Evolutionary conservation across 2,113 vertebrate species (phyloP).

Genomic region (Gnathonemus echidnorhynchus): DNA sequence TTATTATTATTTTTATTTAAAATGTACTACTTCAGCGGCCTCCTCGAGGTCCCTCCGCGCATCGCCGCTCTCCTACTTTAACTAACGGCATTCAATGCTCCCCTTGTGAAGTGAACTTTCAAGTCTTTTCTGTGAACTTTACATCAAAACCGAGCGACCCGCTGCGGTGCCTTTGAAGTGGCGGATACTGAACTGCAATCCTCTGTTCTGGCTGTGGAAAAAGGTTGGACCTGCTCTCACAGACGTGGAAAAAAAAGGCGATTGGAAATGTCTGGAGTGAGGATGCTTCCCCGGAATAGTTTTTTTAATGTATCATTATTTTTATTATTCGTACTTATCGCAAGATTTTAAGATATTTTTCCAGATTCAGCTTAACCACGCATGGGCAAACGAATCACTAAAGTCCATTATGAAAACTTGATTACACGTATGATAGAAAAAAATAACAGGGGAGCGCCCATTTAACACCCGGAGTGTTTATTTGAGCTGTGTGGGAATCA

Average conservation of each 20-base stretch:
- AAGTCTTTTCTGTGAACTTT: constrained; percentile 64
- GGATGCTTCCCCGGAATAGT: not conserved
- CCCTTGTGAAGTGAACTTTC: constrained; percentile 53
- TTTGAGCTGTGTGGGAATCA: not conserved
- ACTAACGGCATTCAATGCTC: constrained; percentile 46
- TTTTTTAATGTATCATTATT: not conserved
- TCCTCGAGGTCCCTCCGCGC: not conserved
- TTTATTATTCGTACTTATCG: not conserved
- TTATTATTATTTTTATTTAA: not conserved
- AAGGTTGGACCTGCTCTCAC: not conserved
- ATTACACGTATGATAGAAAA: not conserved
- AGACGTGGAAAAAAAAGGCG: not conserved
- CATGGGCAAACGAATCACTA: not conserved
- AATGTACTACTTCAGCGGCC: constrained; percentile 11
- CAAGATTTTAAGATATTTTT: not conserved
- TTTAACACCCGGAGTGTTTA: not conserved
- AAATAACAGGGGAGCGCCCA: not conserved
- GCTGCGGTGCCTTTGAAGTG: constrained; percentile 61
- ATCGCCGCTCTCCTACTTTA: constrained; percentile 41
- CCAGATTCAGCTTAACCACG: not conserved
- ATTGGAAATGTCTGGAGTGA: not conserved
- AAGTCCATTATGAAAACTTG: not conserved
- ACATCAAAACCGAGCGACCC: constrained; percentile 59
- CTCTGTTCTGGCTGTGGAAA: not conserved
- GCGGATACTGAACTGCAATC: constrained; percentile 20